Conservation (phyloP, 1,140 invertebrate genomes). For the Anoplophora glabripennis region DNA sequence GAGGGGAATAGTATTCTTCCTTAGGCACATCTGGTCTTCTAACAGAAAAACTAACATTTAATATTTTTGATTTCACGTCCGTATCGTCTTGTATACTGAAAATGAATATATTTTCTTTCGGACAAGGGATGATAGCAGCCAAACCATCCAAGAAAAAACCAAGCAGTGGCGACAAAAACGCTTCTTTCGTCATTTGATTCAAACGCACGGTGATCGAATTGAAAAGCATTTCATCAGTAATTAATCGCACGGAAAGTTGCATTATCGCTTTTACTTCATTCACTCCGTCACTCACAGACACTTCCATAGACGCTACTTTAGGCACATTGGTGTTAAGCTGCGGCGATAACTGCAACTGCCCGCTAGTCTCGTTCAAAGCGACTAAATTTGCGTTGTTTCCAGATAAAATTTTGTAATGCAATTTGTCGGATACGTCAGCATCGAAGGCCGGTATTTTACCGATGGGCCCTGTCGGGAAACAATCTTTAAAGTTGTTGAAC, state of each 20-base stretch:
- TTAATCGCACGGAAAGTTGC: constrained; percentile 82
- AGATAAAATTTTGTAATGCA: constrained; percentile 78
- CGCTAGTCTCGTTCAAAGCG: constrained; percentile 77
- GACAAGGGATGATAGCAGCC: constrained; percentile 87
- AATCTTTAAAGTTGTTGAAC: constrained; percentile 94
- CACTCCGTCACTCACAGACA: constrained; percentile 88
- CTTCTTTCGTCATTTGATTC: constrained; percentile 89
- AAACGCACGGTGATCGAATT: constrained; percentile 93
- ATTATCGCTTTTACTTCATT: constrained; percentile 89
- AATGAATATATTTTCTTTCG: constrained; percentile 88
- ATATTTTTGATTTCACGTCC: constrained; percentile 79
- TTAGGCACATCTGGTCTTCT: constrained; percentile 70
- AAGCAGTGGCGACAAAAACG: constrained; percentile 87
- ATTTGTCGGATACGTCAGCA: constrained; percentile 85
- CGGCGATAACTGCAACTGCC: constrained; percentile 84
- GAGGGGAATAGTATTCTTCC: constrained; percentile 81
- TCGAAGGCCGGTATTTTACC: constrained; percentile 90
- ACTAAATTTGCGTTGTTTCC: constrained; percentile 93
- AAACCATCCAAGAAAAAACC: constrained; percentile 89
- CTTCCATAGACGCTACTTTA: constrained; percentile 88
- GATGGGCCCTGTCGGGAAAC: constrained; percentile 86
- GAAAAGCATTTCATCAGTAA: constrained; percentile 92
- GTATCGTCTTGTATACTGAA: constrained; percentile 93
- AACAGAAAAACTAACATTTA: constrained; percentile 95
- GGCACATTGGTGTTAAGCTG: constrained; percentile 95